Evolutionary conservation across 2,888 invertebrate species (phyloP).

Genomic region (Hypena proboscidalis): DNA sequence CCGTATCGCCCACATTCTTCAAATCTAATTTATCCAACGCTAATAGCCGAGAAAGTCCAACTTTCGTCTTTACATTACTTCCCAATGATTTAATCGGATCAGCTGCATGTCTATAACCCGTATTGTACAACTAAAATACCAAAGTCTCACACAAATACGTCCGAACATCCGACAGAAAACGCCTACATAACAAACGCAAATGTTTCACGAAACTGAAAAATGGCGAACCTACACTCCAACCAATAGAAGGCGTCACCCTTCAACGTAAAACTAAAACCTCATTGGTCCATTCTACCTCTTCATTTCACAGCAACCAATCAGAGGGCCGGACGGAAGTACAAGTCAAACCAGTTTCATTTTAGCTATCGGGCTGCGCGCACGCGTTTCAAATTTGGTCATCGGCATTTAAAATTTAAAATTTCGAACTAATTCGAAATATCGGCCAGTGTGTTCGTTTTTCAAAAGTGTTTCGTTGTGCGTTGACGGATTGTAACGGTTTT

Average conservation of each 20-base stretch:
- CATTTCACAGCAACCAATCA: conserved; percentile 66
- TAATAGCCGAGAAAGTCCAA: conserved; percentile 40
- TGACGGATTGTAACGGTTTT: conserved; percentile 36
- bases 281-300: conserved; percentile 65
- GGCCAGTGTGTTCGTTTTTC: conserved; percentile 47
- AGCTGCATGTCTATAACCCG: conserved; percentile 55
- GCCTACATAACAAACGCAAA: conserved; percentile 78
- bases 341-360: conserved; percentile 82
- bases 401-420: conserved; percentile 50
- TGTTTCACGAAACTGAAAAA: conserved; percentile 79
- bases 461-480: conserved; percentile 35
- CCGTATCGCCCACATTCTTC: conserved; percentile 34
- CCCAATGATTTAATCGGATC: conserved; percentile 67
- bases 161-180: conserved; percentile 51
- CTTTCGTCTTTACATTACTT: conserved; percentile 47
- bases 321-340: conserved; percentile 63
- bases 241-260: conserved; percentile 78
- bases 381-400: conserved; percentile 57
- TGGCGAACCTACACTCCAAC: conserved; percentile 71
- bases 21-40: conserved; percentile 38
- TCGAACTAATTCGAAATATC: conserved; percentile 41
- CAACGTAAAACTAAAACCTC: conserved; percentile 38
- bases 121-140: conserved; percentile 63
- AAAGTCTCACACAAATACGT: conserved; percentile 52
- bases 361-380: conserved; percentile 62